phyloP scores from a whole-genome alignment of 23 tunicate species.

The Styela clava region DNA sequence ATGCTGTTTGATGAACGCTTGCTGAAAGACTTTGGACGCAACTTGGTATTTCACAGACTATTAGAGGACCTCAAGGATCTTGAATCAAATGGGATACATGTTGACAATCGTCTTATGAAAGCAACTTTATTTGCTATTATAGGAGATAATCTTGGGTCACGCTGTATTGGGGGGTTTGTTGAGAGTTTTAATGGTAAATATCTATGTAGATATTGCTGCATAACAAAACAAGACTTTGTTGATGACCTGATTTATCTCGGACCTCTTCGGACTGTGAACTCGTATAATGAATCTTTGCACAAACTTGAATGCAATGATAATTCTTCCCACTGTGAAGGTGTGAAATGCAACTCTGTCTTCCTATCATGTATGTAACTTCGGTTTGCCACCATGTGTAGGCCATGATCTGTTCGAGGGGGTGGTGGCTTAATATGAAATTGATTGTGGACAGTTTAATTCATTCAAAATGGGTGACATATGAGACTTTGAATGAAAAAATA shows the following conservation, averaged over 20 bases:
- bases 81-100: not conserved
- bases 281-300: not conserved
- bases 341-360: not conserved
- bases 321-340: not conserved
- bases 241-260: not conserved
- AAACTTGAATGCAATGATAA: not conserved
- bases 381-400: constrained; percentile 29
- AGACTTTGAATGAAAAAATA: not conserved
- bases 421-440: constrained; percentile 29
- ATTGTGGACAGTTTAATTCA: not conserved
- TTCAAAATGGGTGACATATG: not conserved
- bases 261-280: not conserved
- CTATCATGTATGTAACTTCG: constrained; percentile 13
- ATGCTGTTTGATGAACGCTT: not conserved
- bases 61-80: not conserved
- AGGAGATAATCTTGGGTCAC: constrained; percentile 49
- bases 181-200: constrained; percentile 30
- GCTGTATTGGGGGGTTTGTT: constrained; percentile 50
- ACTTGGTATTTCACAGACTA: not conserved
- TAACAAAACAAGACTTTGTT: not conserved
- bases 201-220: constrained; percentile 35
- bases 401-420: constrained; percentile 56
- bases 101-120: not conserved
- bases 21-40: not conserved
- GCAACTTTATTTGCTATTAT: not conserved